Evolutionary conservation across 1,140 invertebrate genomes (phyloP).

Genomic region (Ridgeia piscesae): DNA sequence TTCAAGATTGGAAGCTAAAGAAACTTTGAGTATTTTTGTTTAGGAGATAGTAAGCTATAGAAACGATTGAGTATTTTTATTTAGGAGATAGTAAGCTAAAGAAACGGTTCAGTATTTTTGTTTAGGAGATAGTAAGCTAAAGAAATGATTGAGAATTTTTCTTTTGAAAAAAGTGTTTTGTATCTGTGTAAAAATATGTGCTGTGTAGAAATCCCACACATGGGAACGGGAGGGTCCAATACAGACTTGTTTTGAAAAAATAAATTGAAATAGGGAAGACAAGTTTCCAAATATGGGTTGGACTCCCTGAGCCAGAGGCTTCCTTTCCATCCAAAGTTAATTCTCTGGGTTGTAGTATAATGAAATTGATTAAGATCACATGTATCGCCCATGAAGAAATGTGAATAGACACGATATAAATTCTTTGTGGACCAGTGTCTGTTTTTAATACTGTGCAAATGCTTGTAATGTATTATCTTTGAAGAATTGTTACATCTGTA

Average conservation of each 20-base stretch:
- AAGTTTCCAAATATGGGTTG: background rate
- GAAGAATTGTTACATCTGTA: background rate
- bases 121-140: background rate
- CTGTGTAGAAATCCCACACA: background rate
- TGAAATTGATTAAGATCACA: too few relatives aligned
- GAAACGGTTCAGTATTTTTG: background rate
- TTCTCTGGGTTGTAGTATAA: too few relatives aligned
- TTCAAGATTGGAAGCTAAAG: too few relatives aligned
- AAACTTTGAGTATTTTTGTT: too few relatives aligned
- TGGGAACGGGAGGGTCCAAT: background rate
- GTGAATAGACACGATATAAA: background rate
- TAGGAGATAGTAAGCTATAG: too few relatives aligned
- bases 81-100: background rate
- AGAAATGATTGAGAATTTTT: background rate
- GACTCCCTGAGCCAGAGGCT: too few relatives aligned
- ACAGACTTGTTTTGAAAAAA: too few relatives aligned
- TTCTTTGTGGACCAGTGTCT: background rate
- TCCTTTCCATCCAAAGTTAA: too few relatives aligned
- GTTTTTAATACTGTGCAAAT: background rate
- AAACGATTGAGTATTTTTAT: too few relatives aligned
- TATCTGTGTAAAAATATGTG: background rate
- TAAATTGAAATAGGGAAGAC: background rate
- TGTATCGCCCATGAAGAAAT: background rate
- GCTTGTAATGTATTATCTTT: background rate
- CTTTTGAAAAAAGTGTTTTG: background rate